Base-by-base conservation (phyloP, 2,888 invertebrate species). In the Ommatoiulus sabulosus region DNA sequence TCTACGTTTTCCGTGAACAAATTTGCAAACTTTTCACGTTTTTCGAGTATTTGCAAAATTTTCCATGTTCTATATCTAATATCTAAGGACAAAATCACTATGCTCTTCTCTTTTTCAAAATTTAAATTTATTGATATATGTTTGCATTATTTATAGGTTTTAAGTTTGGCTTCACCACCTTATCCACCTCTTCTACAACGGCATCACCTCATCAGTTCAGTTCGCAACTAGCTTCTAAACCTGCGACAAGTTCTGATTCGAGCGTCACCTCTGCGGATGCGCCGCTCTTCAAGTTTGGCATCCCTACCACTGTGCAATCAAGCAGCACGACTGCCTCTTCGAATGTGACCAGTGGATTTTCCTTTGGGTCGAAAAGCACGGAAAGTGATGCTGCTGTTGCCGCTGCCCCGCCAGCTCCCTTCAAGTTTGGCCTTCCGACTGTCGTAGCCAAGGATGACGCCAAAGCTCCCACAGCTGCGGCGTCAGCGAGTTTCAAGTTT, bases 151-250 rank as follows among this genome's bases (percentile, higher is more conserved):
- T 35, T 35, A 35, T 6, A 63, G 57, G 43, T 24, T 87, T 87
- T 63, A 87, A 87, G 43, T 87, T 87, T 72, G 87, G 87, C n/a
- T 87, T 87, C 17, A 87, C 87, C 44, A 84, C 84, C 12, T 84
- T 17, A 35, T 35, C 87, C 44, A 20, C 85, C n/a, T 44, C 85
- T 3, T 44, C 43, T 44, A 44, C 85, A 85, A 85, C 85, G 7
- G 35, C 85, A 35, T 44, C 85, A n/a, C n/a, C 63, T 63, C 63
- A 63, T 5, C 3, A n/a, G 63, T 63, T 63, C 20, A 7, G 63
- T 20, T n/a, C 63, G 7, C n/a, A 63, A 6, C 17, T 63, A n/a
- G 12, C 46, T 12, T 63, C 63, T n/a, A n/a, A n/a, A n/a, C 4
- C 63, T 2, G 7, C 63, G 4, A n/a, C 84, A n/a, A 12, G 0